Evolutionary conservation across 1,140 invertebrate genomes (phyloP), one percentile per base, ranked within the genome.

Genomic region (Rhyacophila brunnea): DNA sequence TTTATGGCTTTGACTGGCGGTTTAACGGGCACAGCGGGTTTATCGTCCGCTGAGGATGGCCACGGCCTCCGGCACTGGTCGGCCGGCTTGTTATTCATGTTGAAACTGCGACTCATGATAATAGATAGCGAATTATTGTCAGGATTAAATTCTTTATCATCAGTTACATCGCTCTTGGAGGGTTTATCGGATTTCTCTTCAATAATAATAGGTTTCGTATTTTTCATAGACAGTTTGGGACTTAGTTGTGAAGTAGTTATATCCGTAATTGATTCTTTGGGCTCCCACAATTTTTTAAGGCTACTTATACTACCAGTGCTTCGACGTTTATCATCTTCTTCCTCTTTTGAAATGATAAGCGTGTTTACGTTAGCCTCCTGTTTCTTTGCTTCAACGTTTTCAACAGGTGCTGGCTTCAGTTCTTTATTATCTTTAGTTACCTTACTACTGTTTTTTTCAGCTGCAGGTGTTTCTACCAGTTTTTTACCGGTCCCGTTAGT

Each of bases 261-360:
- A 43, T 75, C 72, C 6, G 38, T 60, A 23, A 71, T 68, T 1
- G 75, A 74, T 68, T 87, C 85, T 68, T 84, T 88, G 36, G 86
- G 85, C 75, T 94, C 93, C 93, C 93, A 96, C 18, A 96, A 75
- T 74, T 93, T 93, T 70, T 95, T 95, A 62, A 96, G 80, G 71
- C 90, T 95, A 71, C 87, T 93, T 69, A 96, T 95, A 75, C 92
- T 94, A 47, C 93, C 92, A 28, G 92, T 94, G 71, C 92, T 95
- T 46, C 90, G 86, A n/a, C 92, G 79, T 71, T 95, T 95, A 67
- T 93, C 91, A 54, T 92, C 89, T 2, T 89, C 87, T 1, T 79
- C 80, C 55, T 67, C 72, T 19, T 61, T 62, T 18, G 54, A 43
- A 23, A 67, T 71, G 4, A 65, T 70, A 5, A 66, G 84, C 45